phyloP scores from a whole-genome alignment of 2,113 vertebrate genomes.

The Coreoperca whiteheadi region DNA sequence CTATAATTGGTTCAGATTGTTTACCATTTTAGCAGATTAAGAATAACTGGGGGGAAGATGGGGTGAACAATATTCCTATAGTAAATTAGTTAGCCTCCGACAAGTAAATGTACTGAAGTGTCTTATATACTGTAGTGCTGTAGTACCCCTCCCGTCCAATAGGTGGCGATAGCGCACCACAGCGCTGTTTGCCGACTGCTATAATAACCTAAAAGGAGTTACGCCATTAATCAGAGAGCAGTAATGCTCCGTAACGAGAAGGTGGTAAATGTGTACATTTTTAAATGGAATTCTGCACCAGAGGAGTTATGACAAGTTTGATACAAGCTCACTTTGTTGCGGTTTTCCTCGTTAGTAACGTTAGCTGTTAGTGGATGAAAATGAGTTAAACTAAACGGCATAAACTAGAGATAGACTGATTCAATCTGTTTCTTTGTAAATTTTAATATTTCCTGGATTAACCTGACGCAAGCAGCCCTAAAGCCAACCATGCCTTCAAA shows the following conservation, averaged over 20 bases:
- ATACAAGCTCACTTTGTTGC: rapidly evolving
- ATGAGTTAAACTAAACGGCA: background rate
- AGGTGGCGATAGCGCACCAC: conserved; percentile 1
- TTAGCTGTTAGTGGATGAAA: background rate
- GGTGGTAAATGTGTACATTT: background rate
- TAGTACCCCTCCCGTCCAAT: background rate
- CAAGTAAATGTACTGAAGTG: background rate
- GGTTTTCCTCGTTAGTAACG: background rate
- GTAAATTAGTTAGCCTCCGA: background rate
- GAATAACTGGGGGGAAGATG: too few relatives aligned
- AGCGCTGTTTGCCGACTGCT: background rate
- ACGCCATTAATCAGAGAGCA: background rate
- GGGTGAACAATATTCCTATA: background rate
- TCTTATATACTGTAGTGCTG: background rate
- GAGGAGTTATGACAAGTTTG: background rate
- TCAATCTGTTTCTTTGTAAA: background rate
- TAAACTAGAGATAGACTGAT: background rate
- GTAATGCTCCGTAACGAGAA: background rate
- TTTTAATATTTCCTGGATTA: background rate
- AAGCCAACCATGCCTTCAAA: background rate
- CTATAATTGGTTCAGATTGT: background rate
- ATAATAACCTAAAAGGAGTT: conserved; percentile 1
- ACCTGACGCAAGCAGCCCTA: background rate
- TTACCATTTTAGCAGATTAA: background rate
- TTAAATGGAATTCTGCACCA: too few relatives aligned